Base-by-base conservation (phyloP, 2,113 vertebrate species). In the Hirundichthys speculiger region DNA sequence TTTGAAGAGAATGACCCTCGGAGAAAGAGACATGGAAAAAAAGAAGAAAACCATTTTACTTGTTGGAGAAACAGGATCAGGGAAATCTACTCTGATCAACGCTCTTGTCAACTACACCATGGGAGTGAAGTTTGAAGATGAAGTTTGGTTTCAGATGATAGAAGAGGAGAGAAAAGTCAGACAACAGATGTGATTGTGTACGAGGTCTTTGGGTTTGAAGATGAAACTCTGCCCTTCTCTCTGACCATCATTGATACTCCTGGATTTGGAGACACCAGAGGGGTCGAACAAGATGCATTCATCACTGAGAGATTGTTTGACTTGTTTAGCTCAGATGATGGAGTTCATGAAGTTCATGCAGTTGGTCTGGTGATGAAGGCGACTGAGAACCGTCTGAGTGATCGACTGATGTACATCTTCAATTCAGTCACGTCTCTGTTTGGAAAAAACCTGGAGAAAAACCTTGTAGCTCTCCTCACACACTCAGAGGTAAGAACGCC, bases 311-410 rank as follows among this genome's bases (percentile, higher is more conserved):
- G 43, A 13, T 13, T 68, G 1, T 41, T 51, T 0, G 53, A 76
- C 13, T 42, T 57, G 12, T 80, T 76, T n/a, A n/a, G n/a, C n/a
- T n/a, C n/a, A n/a, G n/a, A n/a, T n/a, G n/a, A n/a, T n/a, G n/a
- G n/a, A n/a, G 16, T 72, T 24, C 53, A 64, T 25, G 52, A 80
- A 45, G 22, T 80, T 0, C 5, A 51, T 38, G 78, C 22, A 13
- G 73, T 81, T n/a, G 68, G 68, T 68, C 59, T 76, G 60, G 73
- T 81, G 40, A 14, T 81, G 43, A 77, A 73, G 56, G 39, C 43
- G 0, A 20, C 0, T 3, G 64, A 30, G 1, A 65, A 53, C 46
- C 24, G 54, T 48, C 45, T 77, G 45, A 69, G 1, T 24, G 50
- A 73, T 5, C 69, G 39, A 2, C 20, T n/a, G n/a, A n/a, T n/a